These are phyloP conservation scores for Rhyacichthys aspro DNA, from an alignment of 2,797 vertebrate species.

Conservation along the genomic window DNA sequence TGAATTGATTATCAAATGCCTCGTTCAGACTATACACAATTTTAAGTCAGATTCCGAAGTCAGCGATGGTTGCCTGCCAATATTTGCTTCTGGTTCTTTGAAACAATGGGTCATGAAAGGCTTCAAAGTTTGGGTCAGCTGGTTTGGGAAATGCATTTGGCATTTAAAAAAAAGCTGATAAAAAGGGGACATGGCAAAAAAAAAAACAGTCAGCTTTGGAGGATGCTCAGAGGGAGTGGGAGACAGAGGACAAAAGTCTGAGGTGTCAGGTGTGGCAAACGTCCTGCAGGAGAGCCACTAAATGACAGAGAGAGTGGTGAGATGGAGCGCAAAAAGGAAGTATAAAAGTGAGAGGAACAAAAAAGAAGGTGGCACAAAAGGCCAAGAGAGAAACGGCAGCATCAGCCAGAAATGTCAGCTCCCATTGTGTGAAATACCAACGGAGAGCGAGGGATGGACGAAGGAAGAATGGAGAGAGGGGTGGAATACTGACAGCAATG, in stretches of 20 bases:
- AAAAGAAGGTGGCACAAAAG: conserved; percentile 27
- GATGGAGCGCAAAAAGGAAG: conserved; percentile 12
- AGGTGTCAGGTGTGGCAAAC: background rate
- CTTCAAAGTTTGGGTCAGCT: too few species aligned
- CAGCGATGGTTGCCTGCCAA: too few species aligned
- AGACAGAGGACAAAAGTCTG: background rate
- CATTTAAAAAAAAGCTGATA: too few species aligned
- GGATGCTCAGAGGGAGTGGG: background rate
- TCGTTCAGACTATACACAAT: too few species aligned
- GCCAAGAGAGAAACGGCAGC: conserved; percentile 39
- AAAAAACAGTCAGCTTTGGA: too few species aligned
- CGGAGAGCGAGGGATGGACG: conserved; percentile 9
- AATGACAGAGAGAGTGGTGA: conserved; percentile 20
- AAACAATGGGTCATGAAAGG: too few species aligned
- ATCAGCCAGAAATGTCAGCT: conserved; percentile 60
- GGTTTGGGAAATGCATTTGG: too few species aligned
- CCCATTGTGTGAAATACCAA: conserved; percentile 55
- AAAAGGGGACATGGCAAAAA: too few species aligned
- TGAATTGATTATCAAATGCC: too few species aligned
- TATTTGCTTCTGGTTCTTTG: too few species aligned
- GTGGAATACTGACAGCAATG: background rate
- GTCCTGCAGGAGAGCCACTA: conserved; percentile 1
- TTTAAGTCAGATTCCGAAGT: too few species aligned
- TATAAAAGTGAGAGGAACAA: background rate
- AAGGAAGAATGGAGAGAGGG: background rate